Evolutionary conservation across 2,797 vertebrate species (phyloP).

Genomic region (Lacerta bilineata): DNA sequence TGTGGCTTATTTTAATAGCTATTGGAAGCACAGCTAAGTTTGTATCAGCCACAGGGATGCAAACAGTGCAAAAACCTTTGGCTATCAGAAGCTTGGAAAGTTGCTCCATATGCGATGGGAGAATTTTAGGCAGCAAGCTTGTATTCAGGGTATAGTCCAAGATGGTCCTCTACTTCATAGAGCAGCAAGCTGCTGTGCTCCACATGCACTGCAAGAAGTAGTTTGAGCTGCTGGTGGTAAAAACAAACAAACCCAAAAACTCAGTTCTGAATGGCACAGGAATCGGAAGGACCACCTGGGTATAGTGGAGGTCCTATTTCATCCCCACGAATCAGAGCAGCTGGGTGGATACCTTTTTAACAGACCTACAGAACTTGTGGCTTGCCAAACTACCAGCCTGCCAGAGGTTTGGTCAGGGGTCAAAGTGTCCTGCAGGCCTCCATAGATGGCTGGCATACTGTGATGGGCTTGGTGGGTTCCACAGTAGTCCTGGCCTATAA

Average conservation of each 20-base stretch:
- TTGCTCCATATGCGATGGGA: neutral
- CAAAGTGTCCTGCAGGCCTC: neutral
- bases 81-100: neutral
- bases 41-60: neutral
- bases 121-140: neutral
- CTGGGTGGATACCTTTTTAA: neutral
- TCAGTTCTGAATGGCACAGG: neutral
- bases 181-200: neutral
- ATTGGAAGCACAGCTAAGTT: constrained; percentile 32
- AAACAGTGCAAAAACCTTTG: constrained; percentile 44
- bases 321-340: neutral
- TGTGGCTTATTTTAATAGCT: neutral
- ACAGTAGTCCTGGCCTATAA: neutral
- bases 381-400: neutral
- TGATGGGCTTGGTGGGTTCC: neutral
- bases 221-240: neutral
- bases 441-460: neutral
- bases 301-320: neutral
- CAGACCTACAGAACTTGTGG: constrained; percentile 5
- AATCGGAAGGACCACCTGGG: fast-evolving
- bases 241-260: neutral
- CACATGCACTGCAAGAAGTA: neutral
- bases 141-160: fast-evolving
- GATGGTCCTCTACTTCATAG: neutral
- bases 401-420: neutral